Conservation (phyloP, 2,888 invertebrate species). For the Drosophila stalkeri region DNA sequence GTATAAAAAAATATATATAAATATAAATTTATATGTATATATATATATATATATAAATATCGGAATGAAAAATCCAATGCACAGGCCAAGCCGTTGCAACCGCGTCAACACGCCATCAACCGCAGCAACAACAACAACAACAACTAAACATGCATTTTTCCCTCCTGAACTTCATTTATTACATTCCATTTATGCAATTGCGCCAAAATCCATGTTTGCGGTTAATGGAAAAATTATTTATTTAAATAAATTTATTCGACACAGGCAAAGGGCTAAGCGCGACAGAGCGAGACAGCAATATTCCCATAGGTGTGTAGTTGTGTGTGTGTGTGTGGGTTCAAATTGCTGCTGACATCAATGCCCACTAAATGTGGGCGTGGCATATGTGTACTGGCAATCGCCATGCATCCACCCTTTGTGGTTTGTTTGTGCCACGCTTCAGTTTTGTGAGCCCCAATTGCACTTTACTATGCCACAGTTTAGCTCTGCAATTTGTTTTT, state of each 20-base stretch:
- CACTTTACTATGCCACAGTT: conserved; percentile 15
- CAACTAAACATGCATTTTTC: conserved; percentile 14
- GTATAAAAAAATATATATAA: conserved; percentile 2
- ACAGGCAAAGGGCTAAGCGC: conserved; percentile 35
- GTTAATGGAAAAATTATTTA: conserved; percentile 78
- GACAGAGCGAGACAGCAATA: conserved; percentile 18
- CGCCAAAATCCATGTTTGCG: conserved; percentile 76
- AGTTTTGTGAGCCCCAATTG: conserved; percentile 16
- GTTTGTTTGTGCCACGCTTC: conserved; percentile 36
- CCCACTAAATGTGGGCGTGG: conserved; percentile 20
- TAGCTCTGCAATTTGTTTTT: conserved; percentile 11
- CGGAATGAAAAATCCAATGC: conserved; percentile 38
- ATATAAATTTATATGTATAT: not conserved
- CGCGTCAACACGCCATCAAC: conserved; percentile 68
- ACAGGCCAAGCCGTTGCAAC: conserved; percentile 45
- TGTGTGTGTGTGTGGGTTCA: conserved; percentile 5
- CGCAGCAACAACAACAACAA: conserved; percentile 48
- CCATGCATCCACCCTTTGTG: conserved; percentile 10
- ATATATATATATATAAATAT: not conserved
- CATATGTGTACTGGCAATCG: not conserved
- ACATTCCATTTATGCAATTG: conserved; percentile 77
- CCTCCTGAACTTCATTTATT: conserved; percentile 67
- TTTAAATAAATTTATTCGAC: conserved; percentile 74
- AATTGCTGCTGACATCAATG: conserved; percentile 65
- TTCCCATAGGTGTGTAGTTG: conserved; percentile 9